Percentiles rank a stretch among this genome's conserved stretches.
These are phyloP conservation scores for Paratilapia polleni DNA, from an alignment of 2,113 vertebrate genomes.

Conservation along the genomic window DNA sequence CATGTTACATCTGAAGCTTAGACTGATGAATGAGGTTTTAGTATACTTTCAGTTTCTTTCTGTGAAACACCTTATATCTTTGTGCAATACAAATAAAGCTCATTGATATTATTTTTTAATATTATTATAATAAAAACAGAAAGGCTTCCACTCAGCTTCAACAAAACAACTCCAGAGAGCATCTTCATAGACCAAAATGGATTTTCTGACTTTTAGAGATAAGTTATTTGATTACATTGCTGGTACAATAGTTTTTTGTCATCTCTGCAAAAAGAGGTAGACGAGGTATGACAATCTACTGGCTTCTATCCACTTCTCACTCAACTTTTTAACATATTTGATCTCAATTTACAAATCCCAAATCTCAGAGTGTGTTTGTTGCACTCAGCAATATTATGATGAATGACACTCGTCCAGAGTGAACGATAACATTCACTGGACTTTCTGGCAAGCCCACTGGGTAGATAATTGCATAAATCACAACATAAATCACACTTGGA, in stretches of 20 bases:
- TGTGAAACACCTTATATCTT: background rate
- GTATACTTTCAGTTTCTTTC: too few species aligned
- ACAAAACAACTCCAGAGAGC: background rate
- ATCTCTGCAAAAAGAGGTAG: too few species aligned
- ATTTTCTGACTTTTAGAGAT: background rate
- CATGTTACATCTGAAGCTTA: too few species aligned
- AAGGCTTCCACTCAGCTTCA: background rate
- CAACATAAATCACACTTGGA: slow-evolving; percentile 18
- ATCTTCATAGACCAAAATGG: background rate
- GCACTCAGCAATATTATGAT: background rate
- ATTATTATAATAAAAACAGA: background rate
- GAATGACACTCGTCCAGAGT: background rate
- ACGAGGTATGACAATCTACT: background rate
- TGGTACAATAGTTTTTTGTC: too few species aligned
- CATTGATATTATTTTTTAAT: background rate
- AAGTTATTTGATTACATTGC: background rate
- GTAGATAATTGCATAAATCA: slow-evolving; percentile 32
- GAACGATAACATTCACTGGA: background rate
- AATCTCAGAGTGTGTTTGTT: background rate
- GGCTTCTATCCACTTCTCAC: background rate
- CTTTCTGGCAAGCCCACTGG: background rate
- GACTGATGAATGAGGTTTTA: background rate
- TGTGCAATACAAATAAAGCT: background rate
- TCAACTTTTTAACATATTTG: background rate
- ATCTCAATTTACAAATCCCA: background rate